phyloP scores from a whole-genome alignment of 2,113 vertebrate species.

The Spilogale gracilis region DNA sequence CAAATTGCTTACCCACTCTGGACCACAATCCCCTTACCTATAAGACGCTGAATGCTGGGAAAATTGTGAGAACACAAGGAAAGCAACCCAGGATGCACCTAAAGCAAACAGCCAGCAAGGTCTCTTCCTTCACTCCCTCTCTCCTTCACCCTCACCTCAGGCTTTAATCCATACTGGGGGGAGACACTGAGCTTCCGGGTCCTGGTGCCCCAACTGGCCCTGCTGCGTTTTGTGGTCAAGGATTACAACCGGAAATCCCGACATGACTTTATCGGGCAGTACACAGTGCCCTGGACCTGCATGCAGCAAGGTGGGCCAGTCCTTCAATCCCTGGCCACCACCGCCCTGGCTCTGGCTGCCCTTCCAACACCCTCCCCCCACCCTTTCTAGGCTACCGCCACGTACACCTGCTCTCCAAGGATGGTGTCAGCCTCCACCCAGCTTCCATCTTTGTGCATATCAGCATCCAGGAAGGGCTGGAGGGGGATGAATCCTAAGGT shows the following conservation, averaged over 20 bases:
- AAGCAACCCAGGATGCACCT: neutral
- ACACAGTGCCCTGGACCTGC: slow-evolving; percentile 93
- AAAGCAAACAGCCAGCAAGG: neutral
- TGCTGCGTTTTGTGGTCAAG: slow-evolving; percentile 96
- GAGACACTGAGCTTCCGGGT: slow-evolving; percentile 93
- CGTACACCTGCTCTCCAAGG: slow-evolving; percentile 95
- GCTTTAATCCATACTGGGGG: slow-evolving; percentile 96
- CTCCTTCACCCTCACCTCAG: slow-evolving; percentile 81
- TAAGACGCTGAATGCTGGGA: neutral
- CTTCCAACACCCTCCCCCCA: neutral
- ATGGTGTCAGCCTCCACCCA: slow-evolving; percentile 94
- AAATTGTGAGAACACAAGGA: neutral
- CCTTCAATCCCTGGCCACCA: neutral
- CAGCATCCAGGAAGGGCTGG: slow-evolving; percentile 82
- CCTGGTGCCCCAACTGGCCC: slow-evolving; percentile 92
- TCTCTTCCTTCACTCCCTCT: neutral
- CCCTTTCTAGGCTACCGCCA: slow-evolving; percentile 94
- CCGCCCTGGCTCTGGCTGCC: neutral
- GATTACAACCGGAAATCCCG: slow-evolving; percentile 95
- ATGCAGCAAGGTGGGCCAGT: slow-evolving; percentile 93
- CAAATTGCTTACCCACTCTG: neutral
- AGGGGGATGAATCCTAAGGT: slow-evolving; percentile 60
- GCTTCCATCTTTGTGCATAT: slow-evolving; percentile 95
- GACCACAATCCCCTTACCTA: neutral
- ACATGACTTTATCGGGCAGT: slow-evolving; percentile 97